Percentiles rank a stretch among this genome's conserved stretches.
Evolutionary conservation across 2,113 vertebrate species (phyloP).

Genomic region (Pedionomus torquatus): DNA sequence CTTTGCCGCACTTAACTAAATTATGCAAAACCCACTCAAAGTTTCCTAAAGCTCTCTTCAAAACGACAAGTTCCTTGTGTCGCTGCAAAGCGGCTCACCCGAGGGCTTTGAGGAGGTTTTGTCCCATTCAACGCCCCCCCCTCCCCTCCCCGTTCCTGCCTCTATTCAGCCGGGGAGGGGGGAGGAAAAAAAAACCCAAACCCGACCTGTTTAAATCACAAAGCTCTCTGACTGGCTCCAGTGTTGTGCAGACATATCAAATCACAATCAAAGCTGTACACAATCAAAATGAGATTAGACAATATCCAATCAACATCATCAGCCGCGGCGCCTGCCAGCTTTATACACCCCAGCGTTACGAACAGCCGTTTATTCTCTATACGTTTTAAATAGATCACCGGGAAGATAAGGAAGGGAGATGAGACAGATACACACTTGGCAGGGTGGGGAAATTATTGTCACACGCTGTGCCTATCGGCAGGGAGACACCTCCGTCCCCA

Average conservation of each 20-base stretch:
- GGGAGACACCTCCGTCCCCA: accelerated
- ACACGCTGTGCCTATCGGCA: accelerated
- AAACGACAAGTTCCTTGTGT: neutral
- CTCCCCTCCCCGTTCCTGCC: neutral
- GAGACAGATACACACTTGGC: neutral
- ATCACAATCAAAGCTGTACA: conserved; percentile 54
- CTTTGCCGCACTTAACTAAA: conserved; percentile 53
- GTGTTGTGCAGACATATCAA: conserved; percentile 45
- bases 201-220: conserved; percentile 33
- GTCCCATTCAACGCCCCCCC: neutral
- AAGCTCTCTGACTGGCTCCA: conserved; percentile 7
- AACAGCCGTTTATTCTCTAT: neutral
- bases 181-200: neutral
- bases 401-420: neutral
- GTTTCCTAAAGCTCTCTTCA: conserved; percentile 58
- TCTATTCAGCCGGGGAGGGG: neutral
- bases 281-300: conserved; percentile 68
- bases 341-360: neutral
- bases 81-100: neutral
- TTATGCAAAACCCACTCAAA: conserved; percentile 63
- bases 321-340: neutral
- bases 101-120: conserved; percentile 43
- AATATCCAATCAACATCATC: conserved; percentile 65
- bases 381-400: neutral
- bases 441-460: neutral